Base-by-base conservation (phyloP, 2,888 invertebrate species). In the Griposia aprilina region DNA sequence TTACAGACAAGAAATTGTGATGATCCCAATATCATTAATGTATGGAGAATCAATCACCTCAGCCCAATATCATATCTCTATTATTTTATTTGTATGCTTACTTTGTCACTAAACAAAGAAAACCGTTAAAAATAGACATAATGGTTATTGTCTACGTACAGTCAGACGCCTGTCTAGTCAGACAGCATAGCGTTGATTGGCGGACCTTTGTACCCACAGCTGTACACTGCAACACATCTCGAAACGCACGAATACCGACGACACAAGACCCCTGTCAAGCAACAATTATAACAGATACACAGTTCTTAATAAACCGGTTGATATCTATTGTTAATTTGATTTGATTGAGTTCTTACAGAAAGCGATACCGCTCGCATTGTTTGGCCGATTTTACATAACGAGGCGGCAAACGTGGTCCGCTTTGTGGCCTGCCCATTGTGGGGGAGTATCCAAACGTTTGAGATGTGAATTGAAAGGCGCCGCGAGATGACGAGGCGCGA, bases 311-410 rank as follows among this genome's bases (percentile, higher is more conserved):
- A 90, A 82, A 87, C 73, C 84, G 78, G 91, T 84, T 92, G 91
- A 93, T 91, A 90, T 91, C 93, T 90, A 94, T 96, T 96, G 95
- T 96, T 95, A 95, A 95, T 95, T 93, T 93, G 93, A 94, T 94
- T 94, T 94, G 94, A 95, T 95, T 94, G 95, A 94, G 94, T 94
- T 95, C 93, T 93, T 92, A 94, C 93, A 93, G 96, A 96, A 96
- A 96, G 93, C 94, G 96, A 96, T 96, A 95, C 93, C 91, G 92
- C 91, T 89, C 84, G 92, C 92, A 94, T 96, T 96, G 96, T 96
- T 96, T 96, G 94, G 93, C 81, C 89, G 94, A 93, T 93, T 96
- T 96, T 96, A 96, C 95, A 96, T 96, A 96, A 96, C 96, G 96
- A 96, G 95, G 92, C 95, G 94, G 95, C 94, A 94, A 95, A 94